phyloP scores from a whole-genome alignment of 2,797 vertebrate species.

The Oceanodroma leucorhoa region DNA sequence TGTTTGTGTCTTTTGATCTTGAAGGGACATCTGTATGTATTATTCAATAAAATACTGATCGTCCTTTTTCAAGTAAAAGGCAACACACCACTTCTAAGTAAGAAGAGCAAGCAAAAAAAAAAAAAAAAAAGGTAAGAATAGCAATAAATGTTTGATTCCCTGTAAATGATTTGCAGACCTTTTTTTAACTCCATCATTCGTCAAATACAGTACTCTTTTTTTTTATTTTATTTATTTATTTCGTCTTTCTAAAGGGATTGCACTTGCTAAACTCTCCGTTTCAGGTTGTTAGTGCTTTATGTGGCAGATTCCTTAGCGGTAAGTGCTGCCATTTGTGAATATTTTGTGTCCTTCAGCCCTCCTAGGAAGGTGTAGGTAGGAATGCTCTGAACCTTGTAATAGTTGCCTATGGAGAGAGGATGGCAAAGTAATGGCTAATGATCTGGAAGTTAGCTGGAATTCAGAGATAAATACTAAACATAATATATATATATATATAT shows the following conservation, averaged over 20 bases:
- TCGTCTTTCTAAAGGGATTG: slow-evolving; percentile 11
- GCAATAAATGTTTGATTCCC: background rate
- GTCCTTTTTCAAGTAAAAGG: background rate
- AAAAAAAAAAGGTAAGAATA: background rate
- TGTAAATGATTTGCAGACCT: slow-evolving; percentile 9
- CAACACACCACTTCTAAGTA: background rate
- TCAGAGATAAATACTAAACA: slow-evolving; percentile 72
- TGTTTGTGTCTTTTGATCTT: background rate
- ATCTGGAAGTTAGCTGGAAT: slow-evolving; percentile 65
- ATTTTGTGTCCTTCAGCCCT: background rate
- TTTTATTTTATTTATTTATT: background rate
- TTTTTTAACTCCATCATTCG: background rate
- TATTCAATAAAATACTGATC: background rate
- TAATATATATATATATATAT: slow-evolving; percentile 72
- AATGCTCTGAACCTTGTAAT: background rate
- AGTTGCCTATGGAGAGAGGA: slow-evolving; percentile 30
- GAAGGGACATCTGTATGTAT: background rate
- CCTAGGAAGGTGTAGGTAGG: slow-evolving; percentile 4
- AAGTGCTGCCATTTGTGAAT: slow-evolving; percentile 5
- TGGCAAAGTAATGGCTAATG: slow-evolving; percentile 42
- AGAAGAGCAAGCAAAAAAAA: background rate
- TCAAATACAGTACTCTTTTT: background rate
- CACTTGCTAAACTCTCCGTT: slow-evolving; percentile 20
- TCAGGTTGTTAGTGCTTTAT: background rate
- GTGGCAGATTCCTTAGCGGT: background rate